Percentiles rank a stretch among this genome's conserved stretches.
phyloP scores from a whole-genome alignment of 2,797 vertebrate species.

The Gila robusta region DNA sequence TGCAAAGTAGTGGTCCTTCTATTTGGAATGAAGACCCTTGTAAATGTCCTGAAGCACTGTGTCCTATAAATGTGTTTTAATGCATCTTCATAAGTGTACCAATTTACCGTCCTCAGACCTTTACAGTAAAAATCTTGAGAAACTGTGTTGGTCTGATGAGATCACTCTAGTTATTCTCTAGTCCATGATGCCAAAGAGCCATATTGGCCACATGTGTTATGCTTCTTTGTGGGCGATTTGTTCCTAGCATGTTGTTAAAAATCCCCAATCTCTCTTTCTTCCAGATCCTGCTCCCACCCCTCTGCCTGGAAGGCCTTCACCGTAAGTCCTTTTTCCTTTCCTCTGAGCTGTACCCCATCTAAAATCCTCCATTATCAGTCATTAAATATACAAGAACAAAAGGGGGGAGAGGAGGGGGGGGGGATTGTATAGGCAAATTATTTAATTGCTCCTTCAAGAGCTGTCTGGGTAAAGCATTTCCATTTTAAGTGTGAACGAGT shows the following conservation, averaged over 20 bases:
- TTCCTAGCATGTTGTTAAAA: slow-evolving; percentile 70
- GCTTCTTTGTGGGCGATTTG: slow-evolving; percentile 72
- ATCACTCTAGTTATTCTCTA: slow-evolving; percentile 26
- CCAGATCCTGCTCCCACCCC: slow-evolving; percentile 93
- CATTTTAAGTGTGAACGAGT: slow-evolving; percentile 5
- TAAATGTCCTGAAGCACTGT: neutral
- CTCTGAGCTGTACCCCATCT: slow-evolving; percentile 48
- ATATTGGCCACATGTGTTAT: slow-evolving; percentile 63
- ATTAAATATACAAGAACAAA: slow-evolving; percentile 24
- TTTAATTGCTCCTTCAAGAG: slow-evolving; percentile 42
- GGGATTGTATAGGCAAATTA: slow-evolving; percentile 26
- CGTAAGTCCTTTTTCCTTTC: slow-evolving; percentile 83
- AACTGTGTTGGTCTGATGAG: slow-evolving; percentile 41
- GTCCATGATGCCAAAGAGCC: slow-evolving; percentile 47
- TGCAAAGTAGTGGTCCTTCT: neutral
- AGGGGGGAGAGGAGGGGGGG: neutral
- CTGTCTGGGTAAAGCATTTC: neutral
- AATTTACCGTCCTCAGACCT: neutral
- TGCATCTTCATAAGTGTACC: neutral
- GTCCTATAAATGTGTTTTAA: neutral
- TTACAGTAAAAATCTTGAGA: slow-evolving; percentile 8
- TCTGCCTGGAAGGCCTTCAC: slow-evolving; percentile 86
- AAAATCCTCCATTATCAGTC: slow-evolving; percentile 38
- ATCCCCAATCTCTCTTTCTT: slow-evolving; percentile 70
- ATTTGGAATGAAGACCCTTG: neutral